Evolutionary conservation across 2,888 invertebrate species (phyloP), one percentile per base, ranked within the genome.

Genomic region (Rhaphigaster nebulosa): DNA sequence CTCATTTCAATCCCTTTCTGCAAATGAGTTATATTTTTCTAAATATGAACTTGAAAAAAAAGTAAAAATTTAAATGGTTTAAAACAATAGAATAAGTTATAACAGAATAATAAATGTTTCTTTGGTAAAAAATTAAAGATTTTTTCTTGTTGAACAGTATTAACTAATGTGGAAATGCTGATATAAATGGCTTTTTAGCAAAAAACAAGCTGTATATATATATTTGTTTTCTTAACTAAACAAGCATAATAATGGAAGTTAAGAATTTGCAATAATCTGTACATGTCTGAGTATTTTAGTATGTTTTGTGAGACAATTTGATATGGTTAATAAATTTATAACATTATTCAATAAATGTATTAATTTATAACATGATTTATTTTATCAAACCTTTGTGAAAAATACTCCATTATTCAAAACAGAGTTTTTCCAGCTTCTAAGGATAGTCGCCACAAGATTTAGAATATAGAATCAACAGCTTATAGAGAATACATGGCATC

Each of bases 281-380:
- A 84, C 41, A 60, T 60, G 56, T 56, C 56, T 88, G 56, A 88
- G 65, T 88, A 88, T 88, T 88, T 88, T 88, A 65, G 88, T 88
- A 88, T 65, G 88, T 88, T 88, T 88, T 88, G 41, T 88, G 88
- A 65, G 45, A 84, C 56, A n/a, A 88, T 88, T 88, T 88, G 88
- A 88, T 88, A 88, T 88, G 56, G 45, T 88, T 88, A 65, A 41
- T 88, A 88, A 56, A n/a, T 88, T 88, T 88, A 38, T 88, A 65
- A 65, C 56, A 56, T 45, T 88, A 56, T 88, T 65, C 56, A 88
- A 88, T 88, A 88, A 88, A 88, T 88, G 88, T 88, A 88, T 56
- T 65, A 88, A n/a, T 88, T 88, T 60, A 56, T 45, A 88, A 41
- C 15, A n/a, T 34, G n/a, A 84, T 20, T 76, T 76, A 20, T 5